Evolutionary conservation across 2,113 vertebrate species (phyloP), one percentile per base, ranked within the genome.

Genomic region (Eonycteris spelaea): DNA sequence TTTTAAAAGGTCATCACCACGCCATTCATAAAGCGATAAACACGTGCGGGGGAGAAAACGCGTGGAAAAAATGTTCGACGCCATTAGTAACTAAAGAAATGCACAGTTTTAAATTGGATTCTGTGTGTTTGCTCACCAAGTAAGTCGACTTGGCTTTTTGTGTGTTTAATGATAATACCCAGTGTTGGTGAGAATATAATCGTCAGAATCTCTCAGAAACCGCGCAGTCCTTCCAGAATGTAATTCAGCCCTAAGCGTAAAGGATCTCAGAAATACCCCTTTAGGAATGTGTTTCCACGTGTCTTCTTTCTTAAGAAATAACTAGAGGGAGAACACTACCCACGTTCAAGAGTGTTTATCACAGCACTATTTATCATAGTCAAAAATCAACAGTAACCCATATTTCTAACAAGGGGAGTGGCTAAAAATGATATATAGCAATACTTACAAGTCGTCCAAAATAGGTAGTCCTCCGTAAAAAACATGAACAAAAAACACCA

Each of bases 291-390:
- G 55, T 28, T 75, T 80, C 61, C 33, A 70, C 3, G 9, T 83
- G 30, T 82, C 45, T 85, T 94, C 51, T 85, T 96, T 93, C 71
- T 93, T 82, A 71, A 74, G 40, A 91, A 61, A 84, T 70, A 87
- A 71, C 61, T 48, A 84, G 75, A 67, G 24, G 10, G 30, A 59
- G 59, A 67, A 61, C 86, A 59, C 35, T 26, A 61, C 24, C 40
- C 35, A 13, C n/a, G 21, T 73, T 80, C 28, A 75, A 77, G 7
- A 30, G 24, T 95, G 59, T 48, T 88, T 45, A 91, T 11, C 82
- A 28, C 0, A 78, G 22, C 24, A 51, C 48, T 68, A 26, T 59
- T 22, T 11, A 0, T 28, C 55, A 48, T 24, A 75, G 1, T 73
- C 24, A 86, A 68, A 95, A 80, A 51, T 70, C 33, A 79, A 68